These are phyloP conservation scores for Linepithema humile DNA, from an alignment of 1,140 invertebrate species.

Conservation along the genomic window DNA sequence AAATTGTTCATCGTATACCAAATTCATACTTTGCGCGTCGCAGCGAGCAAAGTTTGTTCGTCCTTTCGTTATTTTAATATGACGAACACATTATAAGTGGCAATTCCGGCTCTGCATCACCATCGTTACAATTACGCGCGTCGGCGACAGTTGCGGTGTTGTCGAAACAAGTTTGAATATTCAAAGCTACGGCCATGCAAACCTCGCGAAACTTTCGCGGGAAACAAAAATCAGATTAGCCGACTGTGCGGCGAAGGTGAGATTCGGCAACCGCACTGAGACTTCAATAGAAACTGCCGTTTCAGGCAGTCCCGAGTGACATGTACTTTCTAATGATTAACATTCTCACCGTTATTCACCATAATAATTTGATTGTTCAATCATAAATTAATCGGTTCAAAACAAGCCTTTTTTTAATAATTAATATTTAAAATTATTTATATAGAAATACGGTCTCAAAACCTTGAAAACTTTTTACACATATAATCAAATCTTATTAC, in stretches of 20 bases:
- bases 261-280: slow-evolving; percentile 33
- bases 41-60: slow-evolving; percentile 6
- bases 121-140: slow-evolving; percentile 36
- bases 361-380: not conserved
- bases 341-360: not conserved
- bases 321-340: not conserved
- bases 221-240: slow-evolving; percentile 63
- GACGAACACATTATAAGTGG: slow-evolving; percentile 36
- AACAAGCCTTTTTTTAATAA: not conserved
- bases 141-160: slow-evolving; percentile 29
- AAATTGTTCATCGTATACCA: no score
- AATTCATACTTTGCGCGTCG: no score
- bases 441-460: not conserved
- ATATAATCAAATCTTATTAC: not conserved
- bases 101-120: slow-evolving; percentile 24
- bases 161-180: slow-evolving; percentile 68
- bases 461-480: not conserved
- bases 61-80: slow-evolving; percentile 26
- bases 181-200: slow-evolving; percentile 46
- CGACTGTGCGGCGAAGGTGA: not conserved
- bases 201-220: slow-evolving; percentile 26
- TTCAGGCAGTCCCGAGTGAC: not conserved
- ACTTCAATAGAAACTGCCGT: slow-evolving; percentile 12
- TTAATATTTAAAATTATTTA: not conserved
- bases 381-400: not conserved